phyloP scores from a whole-genome alignment of 2,113 vertebrate species.

The Colinus virginianus region DNA sequence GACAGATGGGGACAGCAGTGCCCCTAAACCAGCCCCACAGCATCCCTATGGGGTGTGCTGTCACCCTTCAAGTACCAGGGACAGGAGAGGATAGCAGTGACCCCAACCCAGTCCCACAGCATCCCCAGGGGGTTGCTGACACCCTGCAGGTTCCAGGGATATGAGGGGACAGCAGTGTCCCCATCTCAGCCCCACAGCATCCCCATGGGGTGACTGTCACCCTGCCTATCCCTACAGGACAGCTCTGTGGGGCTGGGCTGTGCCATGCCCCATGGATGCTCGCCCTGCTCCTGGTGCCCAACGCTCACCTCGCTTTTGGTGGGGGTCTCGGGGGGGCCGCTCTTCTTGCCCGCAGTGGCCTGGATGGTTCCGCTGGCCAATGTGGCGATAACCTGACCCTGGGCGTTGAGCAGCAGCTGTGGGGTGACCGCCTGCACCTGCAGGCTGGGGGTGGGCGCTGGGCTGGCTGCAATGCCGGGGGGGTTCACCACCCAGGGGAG shows the following conservation, averaged over 20 bases:
- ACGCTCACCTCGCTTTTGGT: slow-evolving; percentile 79
- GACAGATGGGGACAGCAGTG: too few relatives aligned
- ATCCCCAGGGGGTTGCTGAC: too few relatives aligned
- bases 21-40: neutral
- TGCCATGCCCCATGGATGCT: neutral
- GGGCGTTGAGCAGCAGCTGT: slow-evolving; percentile 91
- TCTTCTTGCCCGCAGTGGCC: slow-evolving; percentile 82
- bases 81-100: neutral
- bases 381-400: slow-evolving; percentile 94
- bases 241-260: neutral
- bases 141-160: too few relatives aligned
- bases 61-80: neutral
- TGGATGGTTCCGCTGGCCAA: slow-evolving; percentile 84
- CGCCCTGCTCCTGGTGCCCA: neutral
- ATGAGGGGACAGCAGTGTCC: too few relatives aligned
- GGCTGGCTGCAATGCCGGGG: slow-evolving; percentile 74
- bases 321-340: slow-evolving; percentile 75
- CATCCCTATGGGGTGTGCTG: neutral
- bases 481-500: slow-evolving; percentile 91
- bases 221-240: neutral
- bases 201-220: neutral
- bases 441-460: slow-evolving; percentile 84
- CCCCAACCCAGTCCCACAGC: neutral
- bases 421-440: slow-evolving; percentile 92
- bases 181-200: neutral